phyloP scores from a whole-genome alignment of 1,140 invertebrate species.

The Lasioglossum baleicum region DNA sequence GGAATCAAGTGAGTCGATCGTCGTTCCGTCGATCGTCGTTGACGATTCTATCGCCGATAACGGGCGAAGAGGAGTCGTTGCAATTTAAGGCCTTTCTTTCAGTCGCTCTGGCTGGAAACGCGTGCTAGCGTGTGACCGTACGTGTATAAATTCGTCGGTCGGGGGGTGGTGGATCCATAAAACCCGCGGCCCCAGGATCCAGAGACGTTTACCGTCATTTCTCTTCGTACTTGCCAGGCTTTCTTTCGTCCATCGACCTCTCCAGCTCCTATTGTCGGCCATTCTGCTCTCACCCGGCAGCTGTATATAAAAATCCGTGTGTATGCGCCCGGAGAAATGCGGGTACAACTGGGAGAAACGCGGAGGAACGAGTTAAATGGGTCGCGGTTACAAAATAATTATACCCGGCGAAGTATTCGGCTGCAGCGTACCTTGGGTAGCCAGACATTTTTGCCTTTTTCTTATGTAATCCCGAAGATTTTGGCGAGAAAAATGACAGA shows the following conservation, averaged over 20 bases:
- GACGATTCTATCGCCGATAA: neutral
- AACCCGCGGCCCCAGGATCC: conserved; percentile 32
- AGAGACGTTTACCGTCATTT: conserved; percentile 49
- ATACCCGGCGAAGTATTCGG: too few relatives aligned
- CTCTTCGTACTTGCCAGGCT: conserved; percentile 26
- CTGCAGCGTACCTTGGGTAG: too few relatives aligned
- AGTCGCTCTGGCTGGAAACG: neutral
- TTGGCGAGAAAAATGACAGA: too few relatives aligned
- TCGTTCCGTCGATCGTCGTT: neutral
- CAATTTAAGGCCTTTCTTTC: conserved; percentile 55
- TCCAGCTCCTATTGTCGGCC: neutral
- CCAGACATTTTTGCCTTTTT: too few relatives aligned
- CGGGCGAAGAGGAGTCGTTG: conserved; percentile 20
- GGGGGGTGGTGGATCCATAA: conserved; percentile 10
- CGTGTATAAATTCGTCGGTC: neutral
- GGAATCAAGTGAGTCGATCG: neutral
- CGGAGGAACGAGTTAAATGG: conserved; percentile 9
- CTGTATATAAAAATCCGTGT: conserved; percentile 17
- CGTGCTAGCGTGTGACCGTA: conserved; percentile 13
- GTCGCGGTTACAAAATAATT: too few relatives aligned
- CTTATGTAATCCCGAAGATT: too few relatives aligned
- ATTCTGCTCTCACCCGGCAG: conserved; percentile 7
- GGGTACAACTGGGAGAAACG: neutral
- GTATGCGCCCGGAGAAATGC: neutral
- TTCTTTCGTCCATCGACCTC: conserved; percentile 34